A percentile compares a stretch with the other conserved stretches of the same genome.
Conservation (phyloP, 2,888 invertebrate species). For the Scelioninae gen. 1 region DNA sequence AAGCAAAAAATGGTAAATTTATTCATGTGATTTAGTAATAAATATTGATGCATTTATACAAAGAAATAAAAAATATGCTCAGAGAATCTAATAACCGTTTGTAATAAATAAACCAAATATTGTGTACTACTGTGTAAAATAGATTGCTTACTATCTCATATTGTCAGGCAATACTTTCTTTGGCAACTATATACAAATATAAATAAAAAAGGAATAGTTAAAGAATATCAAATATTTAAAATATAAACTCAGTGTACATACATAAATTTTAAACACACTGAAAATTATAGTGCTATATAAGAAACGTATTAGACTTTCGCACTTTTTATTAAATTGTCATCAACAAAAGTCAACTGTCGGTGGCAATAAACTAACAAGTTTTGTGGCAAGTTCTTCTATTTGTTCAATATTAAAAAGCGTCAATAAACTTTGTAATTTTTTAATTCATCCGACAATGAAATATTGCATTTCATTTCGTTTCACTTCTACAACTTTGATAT, state of each 20-base stretch:
- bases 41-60: too few relatives aligned
- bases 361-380: conserved; percentile 16
- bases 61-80: too few relatives aligned
- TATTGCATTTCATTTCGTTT: conserved; percentile 18
- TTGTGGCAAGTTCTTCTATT: not conserved
- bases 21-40: too few relatives aligned
- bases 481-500: conserved; percentile 10
- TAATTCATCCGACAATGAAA: conserved; percentile 13
- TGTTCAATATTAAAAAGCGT: conserved; percentile 10
- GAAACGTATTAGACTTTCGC: conserved; percentile 12
- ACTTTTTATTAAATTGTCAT: conserved; percentile 19
- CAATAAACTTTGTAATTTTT: conserved; percentile 13
- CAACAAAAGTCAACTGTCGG: conserved; percentile 5
- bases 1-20: not conserved
- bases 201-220: too few relatives aligned
- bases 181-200: too few relatives aligned
- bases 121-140: too few relatives aligned
- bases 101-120: too few relatives aligned
- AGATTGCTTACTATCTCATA: too few relatives aligned
- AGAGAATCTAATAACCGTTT: too few relatives aligned
- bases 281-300: conserved; percentile 24
- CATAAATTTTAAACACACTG: conserved; percentile 37
- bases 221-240: too few relatives aligned
- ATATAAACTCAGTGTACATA: too few relatives aligned
- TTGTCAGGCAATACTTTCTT: too few relatives aligned